phyloP scores from a whole-genome alignment of 1,140 invertebrate species.

The Orchestia grillus region DNA sequence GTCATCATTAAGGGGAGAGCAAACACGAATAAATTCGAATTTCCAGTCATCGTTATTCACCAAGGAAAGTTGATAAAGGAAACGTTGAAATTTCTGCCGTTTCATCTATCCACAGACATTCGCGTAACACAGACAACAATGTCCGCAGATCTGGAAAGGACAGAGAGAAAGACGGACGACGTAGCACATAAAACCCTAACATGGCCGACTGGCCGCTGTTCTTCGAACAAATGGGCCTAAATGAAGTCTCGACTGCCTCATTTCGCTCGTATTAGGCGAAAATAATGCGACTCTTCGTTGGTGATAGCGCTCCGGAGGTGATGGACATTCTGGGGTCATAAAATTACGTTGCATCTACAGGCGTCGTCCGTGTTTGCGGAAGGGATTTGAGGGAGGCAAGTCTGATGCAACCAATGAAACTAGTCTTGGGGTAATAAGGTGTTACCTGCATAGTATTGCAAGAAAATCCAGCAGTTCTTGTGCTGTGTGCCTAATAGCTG shows the following conservation, averaged over 20 bases:
- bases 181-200: not conserved
- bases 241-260: not conserved
- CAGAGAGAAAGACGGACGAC: not conserved
- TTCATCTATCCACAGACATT: too few relatives aligned
- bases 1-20: too few relatives aligned
- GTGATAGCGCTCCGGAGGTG: not conserved
- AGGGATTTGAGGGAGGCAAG: not conserved
- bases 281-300: not conserved
- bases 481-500: too few relatives aligned
- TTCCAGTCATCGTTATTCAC: too few relatives aligned
- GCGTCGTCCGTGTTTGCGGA: not conserved
- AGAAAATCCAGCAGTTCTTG: too few relatives aligned
- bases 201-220: not conserved
- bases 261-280: slow-evolving; percentile 7
- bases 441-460: not conserved
- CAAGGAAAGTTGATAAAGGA: too few relatives aligned
- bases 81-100: too few relatives aligned
- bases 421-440: not conserved
- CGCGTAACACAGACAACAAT: too few relatives aligned
- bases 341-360: not conserved
- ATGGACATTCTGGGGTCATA: not conserved
- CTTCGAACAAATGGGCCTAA: not conserved
- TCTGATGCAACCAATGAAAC: not conserved
- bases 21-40: too few relatives aligned
- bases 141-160: not conserved